phyloP scores from a whole-genome alignment of 1,140 invertebrate genomes.

The Octopus sinensis region DNA sequence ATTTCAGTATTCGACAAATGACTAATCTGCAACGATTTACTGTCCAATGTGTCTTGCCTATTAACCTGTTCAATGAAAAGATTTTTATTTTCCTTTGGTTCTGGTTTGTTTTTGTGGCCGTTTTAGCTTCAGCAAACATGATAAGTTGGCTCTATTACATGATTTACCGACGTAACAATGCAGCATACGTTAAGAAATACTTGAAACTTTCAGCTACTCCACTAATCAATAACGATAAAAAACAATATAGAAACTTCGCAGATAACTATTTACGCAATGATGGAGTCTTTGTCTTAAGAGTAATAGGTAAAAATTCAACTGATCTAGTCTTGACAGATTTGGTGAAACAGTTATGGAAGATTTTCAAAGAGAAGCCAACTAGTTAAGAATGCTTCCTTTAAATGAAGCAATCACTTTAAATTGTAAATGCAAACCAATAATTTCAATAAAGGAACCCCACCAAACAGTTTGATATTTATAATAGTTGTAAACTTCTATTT shows the following conservation, averaged over 20 bases:
- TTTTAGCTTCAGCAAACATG: slow-evolving; percentile 43
- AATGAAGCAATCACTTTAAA: too few relatives aligned
- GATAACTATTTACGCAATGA: slow-evolving; percentile 48
- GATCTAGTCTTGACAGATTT: slow-evolving; percentile 47
- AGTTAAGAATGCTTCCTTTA: not conserved
- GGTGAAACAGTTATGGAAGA: slow-evolving; percentile 43
- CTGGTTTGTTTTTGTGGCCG: slow-evolving; percentile 58
- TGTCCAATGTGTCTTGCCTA: slow-evolving; percentile 60
- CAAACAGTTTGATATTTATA: too few relatives aligned
- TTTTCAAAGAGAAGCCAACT: slow-evolving; percentile 20
- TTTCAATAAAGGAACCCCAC: too few relatives aligned
- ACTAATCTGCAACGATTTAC: slow-evolving; percentile 34
- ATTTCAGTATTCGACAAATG: slow-evolving; percentile 60
- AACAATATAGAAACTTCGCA: slow-evolving; percentile 40
- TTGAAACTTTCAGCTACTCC: slow-evolving; percentile 29
- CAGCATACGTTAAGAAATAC: slow-evolving; percentile 45
- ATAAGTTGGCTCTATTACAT: slow-evolving; percentile 35
- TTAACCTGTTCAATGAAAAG: slow-evolving; percentile 62
- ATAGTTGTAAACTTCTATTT: too few relatives aligned
- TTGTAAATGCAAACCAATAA: too few relatives aligned
- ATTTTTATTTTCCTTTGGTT: slow-evolving; percentile 62
- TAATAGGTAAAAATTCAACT: slow-evolving; percentile 49
- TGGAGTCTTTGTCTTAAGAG: slow-evolving; percentile 50
- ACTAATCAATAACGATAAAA: slow-evolving; percentile 32
- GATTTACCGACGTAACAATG: slow-evolving; percentile 33